Base-by-base conservation (phyloP, 1,140 invertebrate species). In the Matsumurasca onukii region DNA sequence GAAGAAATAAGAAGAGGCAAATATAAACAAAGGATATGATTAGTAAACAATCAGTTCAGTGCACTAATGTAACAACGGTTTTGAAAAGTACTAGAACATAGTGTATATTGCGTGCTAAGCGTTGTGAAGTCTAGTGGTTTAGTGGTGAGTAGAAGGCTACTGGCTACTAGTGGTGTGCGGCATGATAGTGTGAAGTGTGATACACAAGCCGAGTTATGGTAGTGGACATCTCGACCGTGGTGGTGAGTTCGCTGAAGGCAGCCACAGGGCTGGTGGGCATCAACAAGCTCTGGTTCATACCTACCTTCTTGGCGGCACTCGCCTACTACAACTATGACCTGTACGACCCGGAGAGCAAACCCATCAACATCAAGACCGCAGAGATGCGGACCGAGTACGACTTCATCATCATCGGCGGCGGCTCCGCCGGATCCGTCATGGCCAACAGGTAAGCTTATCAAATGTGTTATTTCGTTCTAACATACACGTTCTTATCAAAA, bases 271-370 rank as follows among this genome's bases (percentile, higher is more conserved):
- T 92, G 0, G 82, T 88, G 1, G 90, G 90, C 0, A 79, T 88
- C 1, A 85, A 86, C 57, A 90, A 91, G 72, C 76, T 93, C 0
- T 84, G 89, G 24, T 86, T 94, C 71, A 80, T 95, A 27, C 93
- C 93, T 0, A 83, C 88, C 27, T 83, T 95, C 68, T 79, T 95
- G 57, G 90, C 88, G 0, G 85, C 90, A 0, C 80, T 95, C 49
- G 89, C 90, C 0, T 95, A 93, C 75, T 93, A 91, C 78, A 88
- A 93, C 78, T 95, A 94, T 76, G 91, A 94, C 70, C 79, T 91
- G 1, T 88, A 93, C 73, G 93, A 95, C 77, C 92, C 92, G 0
- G 92, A 95, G 78, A 91, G 88, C 75, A 83, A 90, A 63, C 90
- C 91, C 0, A 80, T 82, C 0, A 88, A 91, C 27, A 86, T 86